These are phyloP conservation scores for Oxyscelio sp. DNA, from an alignment of 2,888 invertebrate genomes.

Conservation along the genomic window DNA sequence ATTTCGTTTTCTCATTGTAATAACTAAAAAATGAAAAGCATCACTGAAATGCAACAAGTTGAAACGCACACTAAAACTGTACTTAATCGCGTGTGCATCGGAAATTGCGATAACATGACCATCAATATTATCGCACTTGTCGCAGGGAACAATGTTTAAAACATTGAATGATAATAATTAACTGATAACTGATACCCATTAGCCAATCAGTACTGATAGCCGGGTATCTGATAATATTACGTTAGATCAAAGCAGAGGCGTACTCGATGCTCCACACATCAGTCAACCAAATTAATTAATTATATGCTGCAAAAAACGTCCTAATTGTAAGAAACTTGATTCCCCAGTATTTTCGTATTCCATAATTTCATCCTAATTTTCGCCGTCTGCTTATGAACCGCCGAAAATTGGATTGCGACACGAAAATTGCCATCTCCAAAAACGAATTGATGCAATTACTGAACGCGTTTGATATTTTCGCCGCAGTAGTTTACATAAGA, in stretches of 20 bases:
- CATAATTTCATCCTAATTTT: constrained; percentile 53
- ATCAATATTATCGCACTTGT: constrained; percentile 33
- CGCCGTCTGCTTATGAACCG: constrained; percentile 7
- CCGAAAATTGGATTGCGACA: constrained; percentile 30
- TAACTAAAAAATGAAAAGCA: constrained; percentile 42
- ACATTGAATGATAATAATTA: constrained; percentile 60
- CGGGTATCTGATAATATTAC: constrained; percentile 56
- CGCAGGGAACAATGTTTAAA: constrained; percentile 54
- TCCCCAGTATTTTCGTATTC: constrained; percentile 47
- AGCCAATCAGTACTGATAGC: constrained; percentile 63
- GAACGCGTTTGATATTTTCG: not conserved
- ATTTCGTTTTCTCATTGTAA: too few relatives aligned
- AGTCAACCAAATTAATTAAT: constrained; percentile 60
- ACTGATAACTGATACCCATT: constrained; percentile 62
- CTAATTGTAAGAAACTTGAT: constrained; percentile 47
- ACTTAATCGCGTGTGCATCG: constrained; percentile 32
- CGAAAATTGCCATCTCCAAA: constrained; percentile 29
- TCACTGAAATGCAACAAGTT: constrained; percentile 55
- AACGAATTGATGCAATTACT: constrained; percentile 52
- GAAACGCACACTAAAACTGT: constrained; percentile 26
- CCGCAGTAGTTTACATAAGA: constrained; percentile 28
- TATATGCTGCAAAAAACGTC: constrained; percentile 39
- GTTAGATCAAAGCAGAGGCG: constrained; percentile 65
- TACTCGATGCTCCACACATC: constrained; percentile 7
- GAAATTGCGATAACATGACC: constrained; percentile 34